phyloP scores from a whole-genome alignment of 2,113 vertebrate genomes.

The Anoura caudifer region DNA sequence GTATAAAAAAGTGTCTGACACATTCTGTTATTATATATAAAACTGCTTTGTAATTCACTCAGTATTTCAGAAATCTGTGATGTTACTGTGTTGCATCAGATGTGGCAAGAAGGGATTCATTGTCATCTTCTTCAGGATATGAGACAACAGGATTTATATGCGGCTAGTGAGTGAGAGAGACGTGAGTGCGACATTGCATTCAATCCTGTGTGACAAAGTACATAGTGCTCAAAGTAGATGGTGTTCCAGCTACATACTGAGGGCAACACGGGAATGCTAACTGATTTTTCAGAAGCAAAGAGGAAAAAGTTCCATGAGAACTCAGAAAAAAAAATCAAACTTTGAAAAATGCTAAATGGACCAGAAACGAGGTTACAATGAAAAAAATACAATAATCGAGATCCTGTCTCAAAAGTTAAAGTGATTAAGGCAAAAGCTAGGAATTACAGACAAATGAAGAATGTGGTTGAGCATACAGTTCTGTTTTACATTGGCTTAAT shows the following conservation, averaged over 20 bases:
- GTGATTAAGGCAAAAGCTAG: not conserved
- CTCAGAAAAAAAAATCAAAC: not conserved
- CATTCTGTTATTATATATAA: not conserved
- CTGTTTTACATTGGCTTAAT: not conserved
- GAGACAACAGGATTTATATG: not conserved
- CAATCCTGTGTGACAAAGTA: not conserved
- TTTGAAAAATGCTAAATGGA: not conserved
- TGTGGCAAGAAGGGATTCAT: not conserved
- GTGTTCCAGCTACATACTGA: not conserved
- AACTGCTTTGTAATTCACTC: not conserved
- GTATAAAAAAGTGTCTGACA: not conserved
- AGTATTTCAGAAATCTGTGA: not conserved
- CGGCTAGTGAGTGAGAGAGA: not conserved
- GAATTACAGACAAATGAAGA: not conserved
- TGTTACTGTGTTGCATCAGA: not conserved
- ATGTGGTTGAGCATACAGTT: not conserved
- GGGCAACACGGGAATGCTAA: not conserved
- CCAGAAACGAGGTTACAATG: not conserved
- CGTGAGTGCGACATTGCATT: rapidly evolving
- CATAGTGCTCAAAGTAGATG: not conserved
- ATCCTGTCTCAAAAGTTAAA: not conserved
- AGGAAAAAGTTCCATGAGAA: not conserved
- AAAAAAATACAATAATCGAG: not conserved
- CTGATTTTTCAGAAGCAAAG: not conserved
- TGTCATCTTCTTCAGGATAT: not conserved